These are phyloP conservation scores for Baccha elongata DNA, from an alignment of 2,888 invertebrate species.

Conservation along the genomic window DNA sequence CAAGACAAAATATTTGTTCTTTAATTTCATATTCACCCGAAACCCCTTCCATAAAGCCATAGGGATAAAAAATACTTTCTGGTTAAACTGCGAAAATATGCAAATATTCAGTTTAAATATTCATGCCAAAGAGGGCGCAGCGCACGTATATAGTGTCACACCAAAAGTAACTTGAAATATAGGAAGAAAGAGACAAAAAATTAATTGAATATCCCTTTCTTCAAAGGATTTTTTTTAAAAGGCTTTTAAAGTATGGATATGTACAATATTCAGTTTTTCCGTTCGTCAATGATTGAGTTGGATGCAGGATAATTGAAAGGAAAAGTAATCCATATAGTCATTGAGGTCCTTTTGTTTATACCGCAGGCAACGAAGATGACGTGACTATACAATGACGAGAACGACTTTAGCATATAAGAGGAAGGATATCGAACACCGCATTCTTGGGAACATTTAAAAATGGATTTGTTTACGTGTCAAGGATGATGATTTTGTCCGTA, in stretches of 20 bases:
- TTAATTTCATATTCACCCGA: slow-evolving; percentile 47
- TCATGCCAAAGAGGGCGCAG: slow-evolving; percentile 15
- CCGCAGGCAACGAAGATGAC: slow-evolving; percentile 20
- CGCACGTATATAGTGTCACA: not conserved
- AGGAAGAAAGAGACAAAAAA: slow-evolving; percentile 9
- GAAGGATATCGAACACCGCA: slow-evolving; percentile 53
- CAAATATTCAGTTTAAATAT: slow-evolving; percentile 48
- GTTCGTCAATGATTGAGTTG: slow-evolving; percentile 25
- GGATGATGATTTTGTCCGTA: slow-evolving; percentile 56
- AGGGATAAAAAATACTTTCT: slow-evolving; percentile 53
- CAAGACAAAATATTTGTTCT: slow-evolving; percentile 56
- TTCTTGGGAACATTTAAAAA: slow-evolving; percentile 45
- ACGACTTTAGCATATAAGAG: not conserved
- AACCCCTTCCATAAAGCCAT: not conserved
- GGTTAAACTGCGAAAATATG: slow-evolving; percentile 69
- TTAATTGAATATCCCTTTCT: slow-evolving; percentile 64
- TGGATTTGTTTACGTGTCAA: slow-evolving; percentile 65
- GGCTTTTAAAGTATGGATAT: slow-evolving; percentile 26
- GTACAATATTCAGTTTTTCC: slow-evolving; percentile 25
- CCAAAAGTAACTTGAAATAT: slow-evolving; percentile 6
- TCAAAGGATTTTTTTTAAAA: slow-evolving; percentile 1
- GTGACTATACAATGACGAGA: not conserved
- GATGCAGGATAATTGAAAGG: slow-evolving; percentile 35
- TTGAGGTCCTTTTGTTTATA: slow-evolving; percentile 24
- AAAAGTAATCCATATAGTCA: slow-evolving; percentile 48